Conservation (phyloP, 1,140 invertebrate species). For the Diorhabda sublineata region DNA sequence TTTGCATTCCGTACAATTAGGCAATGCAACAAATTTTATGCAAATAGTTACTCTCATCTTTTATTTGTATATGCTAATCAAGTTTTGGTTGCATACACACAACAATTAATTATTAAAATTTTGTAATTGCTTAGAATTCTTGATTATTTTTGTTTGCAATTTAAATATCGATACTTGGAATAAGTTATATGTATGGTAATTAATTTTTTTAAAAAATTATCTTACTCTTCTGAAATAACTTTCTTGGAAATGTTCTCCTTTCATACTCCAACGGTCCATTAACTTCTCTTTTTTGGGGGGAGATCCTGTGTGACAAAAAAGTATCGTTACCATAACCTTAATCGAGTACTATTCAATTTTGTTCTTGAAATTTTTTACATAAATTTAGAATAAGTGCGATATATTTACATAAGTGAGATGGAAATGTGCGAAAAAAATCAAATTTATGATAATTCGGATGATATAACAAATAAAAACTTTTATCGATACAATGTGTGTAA, state of each 20-base stretch:
- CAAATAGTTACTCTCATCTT: too few relatives aligned
- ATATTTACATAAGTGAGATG: background rate
- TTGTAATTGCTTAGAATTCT: too few relatives aligned
- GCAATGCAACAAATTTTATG: too few relatives aligned
- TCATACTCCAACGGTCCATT: constrained; percentile 64
- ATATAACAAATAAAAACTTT: background rate
- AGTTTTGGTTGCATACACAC: too few relatives aligned
- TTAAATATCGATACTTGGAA: too few relatives aligned
- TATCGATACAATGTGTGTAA: too few relatives aligned
- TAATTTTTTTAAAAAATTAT: constrained; percentile 33
- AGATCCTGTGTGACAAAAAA: constrained; percentile 54
- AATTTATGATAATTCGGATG: background rate
- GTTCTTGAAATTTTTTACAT: background rate
- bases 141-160: too few relatives aligned
- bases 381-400: background rate
- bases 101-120: too few relatives aligned
- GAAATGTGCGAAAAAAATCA: background rate
- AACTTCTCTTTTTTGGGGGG: constrained; percentile 74
- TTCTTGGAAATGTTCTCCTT: constrained; percentile 65
- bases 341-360: background rate
- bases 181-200: too few relatives aligned
- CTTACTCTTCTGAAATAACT: constrained; percentile 68
- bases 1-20: too few relatives aligned
- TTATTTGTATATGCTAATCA: too few relatives aligned
- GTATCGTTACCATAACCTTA: background rate